Evolutionary conservation across 2,888 invertebrate genomes (phyloP), one percentile per base, ranked within the genome.

Genomic region (Hipparchia sbordonii): DNA sequence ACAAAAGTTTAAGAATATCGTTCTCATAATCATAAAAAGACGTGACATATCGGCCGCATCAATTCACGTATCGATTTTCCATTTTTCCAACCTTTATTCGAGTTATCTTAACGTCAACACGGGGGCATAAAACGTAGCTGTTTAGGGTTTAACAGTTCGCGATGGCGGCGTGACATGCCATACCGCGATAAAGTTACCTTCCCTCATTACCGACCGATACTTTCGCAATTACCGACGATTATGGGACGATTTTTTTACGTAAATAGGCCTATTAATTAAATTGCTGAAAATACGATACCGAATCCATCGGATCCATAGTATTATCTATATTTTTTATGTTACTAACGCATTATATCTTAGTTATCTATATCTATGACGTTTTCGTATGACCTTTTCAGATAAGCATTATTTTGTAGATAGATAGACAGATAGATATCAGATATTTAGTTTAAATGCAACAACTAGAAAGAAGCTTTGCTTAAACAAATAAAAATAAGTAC

Each of bases 81-180:
- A 69, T 74, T 74, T 74, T 73, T 69, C 45, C 5, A 23, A 66
- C 65, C 66, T 62, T 52, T 71, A 61, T 72, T 61, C 65, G 70
- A 63, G 67, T 68, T 72, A 76, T 77, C 74, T 72, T 56, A 70
- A 65, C 72, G 67, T 67, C 72, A 61, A 54, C 60, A 60, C 71
- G 72, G 70, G 62, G 68, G 70, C 51, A 72, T 82, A 74, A 72
- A 72, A 68, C 62, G 66, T 51, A 45, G 62, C 57, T 70, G 67
- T 72, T 71, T 68, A 57, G 54, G 62, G 67, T 51, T 74, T 51
- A 73, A 52, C 66, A 65, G 65, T 60, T 67, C 79, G 79, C 77
- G 77, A 85, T 82, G 77, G 80, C 74, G 70, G 73, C 78, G 74
- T 78, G 79, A 82, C 87, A 87, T 84, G 87, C 87, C 74, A 87